Evolutionary conservation across 2,797 vertebrate species (phyloP), one percentile per base, ranked within the genome.

Genomic region (Anguilla megastoma): DNA sequence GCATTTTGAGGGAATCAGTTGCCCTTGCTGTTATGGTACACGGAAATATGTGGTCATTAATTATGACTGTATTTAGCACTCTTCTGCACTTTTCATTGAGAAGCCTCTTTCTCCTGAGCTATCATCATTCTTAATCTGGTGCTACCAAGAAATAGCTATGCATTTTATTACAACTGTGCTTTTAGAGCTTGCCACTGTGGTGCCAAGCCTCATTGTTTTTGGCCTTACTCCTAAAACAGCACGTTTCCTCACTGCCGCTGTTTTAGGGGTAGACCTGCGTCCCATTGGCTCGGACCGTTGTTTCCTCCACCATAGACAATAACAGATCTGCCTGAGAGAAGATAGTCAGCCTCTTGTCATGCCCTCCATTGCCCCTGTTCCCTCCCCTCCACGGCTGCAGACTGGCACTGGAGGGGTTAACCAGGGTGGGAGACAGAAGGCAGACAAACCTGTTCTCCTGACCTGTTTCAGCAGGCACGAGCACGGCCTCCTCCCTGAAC

Each of bases 361-460:
- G 36, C n/a, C 60, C 63, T 41, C 56, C 16, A 10, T 50, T n/a
- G 63, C n/a, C 16, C 45, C n/a, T 36, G 6, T 24, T n/a, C 58
- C 30, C 58, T 50, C 48, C 89, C 27, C 50, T 48, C 80, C 69
- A 30, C 24, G 14, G 88, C 87, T 85, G 79, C 88, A 63, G 83
- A 60, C 83, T 30, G 24, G 48, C 21, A 91, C 88, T 89, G 87
- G 8, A 87, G n/a, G 56, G 82, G 56, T 89, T 87, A 90, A 83
- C 41, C 45, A 50, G 66, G 83, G 86, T 58, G 33, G 14, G 16
- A 84, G 27, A 74, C 36, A 48, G 54, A 88, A 86, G 88, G 84
- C 84, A 54, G 89, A 86, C 79, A 52, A 85, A 88, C 89, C 85
- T 88, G 89, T 90, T 90, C 63, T 85, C 30, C 87, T 88, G 45